Base-by-base conservation (phyloP, 2,797 vertebrate species). In the Pangasius larnaudii region DNA sequence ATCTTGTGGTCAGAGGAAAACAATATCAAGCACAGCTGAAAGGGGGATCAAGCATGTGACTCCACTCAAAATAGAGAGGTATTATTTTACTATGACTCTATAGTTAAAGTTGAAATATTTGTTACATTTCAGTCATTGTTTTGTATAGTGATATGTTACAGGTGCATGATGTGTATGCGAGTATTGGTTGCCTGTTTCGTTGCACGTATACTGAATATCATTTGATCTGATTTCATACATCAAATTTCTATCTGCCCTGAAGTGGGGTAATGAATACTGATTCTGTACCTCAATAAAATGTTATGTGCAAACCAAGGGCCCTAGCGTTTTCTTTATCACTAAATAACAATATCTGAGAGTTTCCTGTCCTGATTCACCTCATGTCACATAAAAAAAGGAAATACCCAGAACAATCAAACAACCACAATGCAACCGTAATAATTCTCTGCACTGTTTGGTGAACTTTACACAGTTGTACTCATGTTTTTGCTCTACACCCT, bases 1-100 rank as follows among this genome's bases (percentile, higher is more conserved):
- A 89, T 89, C 88, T 89, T 63, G 88, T 89, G 88, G 79, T 51
- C 24, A 42, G 22, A 59, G 0, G 5, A 58, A 42, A 46, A 24
- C 11, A 39, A 77, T 13, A 46, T 78, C 18, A 56, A 77, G 6
- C 0, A 59, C 49, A 19, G 16, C 75, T 80, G 19, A 80, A 24
- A 59, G 9, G 51, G 39, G 51, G 74, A 33, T 24, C 0, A 82
- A 63, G 22, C 8, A 6, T 36, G 77, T 27, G 39, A 42, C 27
- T 49, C 24, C 42, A 5, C 11, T 51, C 42, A 51, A 46, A 71
- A 22, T 71, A 22, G 0, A 39, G 36, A 61, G 2, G 22, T 14
- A 13, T 61, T 42, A 81, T n/a, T 46, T 63, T 27, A 61, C 19
- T 9, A n/a, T 42, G 33, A 39, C 19, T 24, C 10, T 39, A 13